Evolutionary conservation across 2,113 vertebrate species (phyloP).

Genomic region (Ciconia stormi): DNA sequence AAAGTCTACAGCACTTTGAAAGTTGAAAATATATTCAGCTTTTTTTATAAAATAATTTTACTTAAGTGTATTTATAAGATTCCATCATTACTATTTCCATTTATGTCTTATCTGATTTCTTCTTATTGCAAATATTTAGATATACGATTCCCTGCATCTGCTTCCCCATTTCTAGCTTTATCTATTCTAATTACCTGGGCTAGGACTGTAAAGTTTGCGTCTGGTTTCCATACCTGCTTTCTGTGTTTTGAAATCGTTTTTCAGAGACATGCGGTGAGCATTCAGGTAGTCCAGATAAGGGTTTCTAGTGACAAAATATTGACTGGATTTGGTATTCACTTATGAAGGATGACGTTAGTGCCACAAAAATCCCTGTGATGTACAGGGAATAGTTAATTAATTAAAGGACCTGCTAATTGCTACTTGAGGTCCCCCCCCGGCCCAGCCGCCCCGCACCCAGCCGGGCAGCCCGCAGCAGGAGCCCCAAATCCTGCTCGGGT

Average conservation of each 20-base stretch:
- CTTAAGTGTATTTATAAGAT: neutral
- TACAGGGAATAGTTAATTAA: constrained; percentile 79
- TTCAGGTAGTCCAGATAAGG: constrained; percentile 63
- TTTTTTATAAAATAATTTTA: neutral
- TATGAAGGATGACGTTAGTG: constrained; percentile 72
- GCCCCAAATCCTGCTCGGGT: neutral
- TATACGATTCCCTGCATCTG: neutral
- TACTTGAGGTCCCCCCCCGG: constrained; percentile 48
- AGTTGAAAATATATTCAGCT: neutral
- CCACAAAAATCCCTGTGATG: constrained; percentile 74
- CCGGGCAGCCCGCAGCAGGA: neutral
- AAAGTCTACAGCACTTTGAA: constrained; percentile 44
- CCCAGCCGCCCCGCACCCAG: neutral
- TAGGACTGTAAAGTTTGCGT: neutral
- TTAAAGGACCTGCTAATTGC: constrained; percentile 82
- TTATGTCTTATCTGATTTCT: neutral
- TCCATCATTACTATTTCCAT: neutral
- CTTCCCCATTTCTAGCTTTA: neutral
- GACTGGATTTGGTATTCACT: constrained; percentile 71
- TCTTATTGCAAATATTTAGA: neutral
- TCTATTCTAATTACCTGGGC: neutral
- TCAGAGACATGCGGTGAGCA: neutral
- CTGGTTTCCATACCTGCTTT: constrained; percentile 41
- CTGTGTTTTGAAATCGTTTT: neutral
- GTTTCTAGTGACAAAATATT: constrained; percentile 77